Conservation (phyloP, 2,888 invertebrate genomes). For the Drosophila borborema region DNA sequence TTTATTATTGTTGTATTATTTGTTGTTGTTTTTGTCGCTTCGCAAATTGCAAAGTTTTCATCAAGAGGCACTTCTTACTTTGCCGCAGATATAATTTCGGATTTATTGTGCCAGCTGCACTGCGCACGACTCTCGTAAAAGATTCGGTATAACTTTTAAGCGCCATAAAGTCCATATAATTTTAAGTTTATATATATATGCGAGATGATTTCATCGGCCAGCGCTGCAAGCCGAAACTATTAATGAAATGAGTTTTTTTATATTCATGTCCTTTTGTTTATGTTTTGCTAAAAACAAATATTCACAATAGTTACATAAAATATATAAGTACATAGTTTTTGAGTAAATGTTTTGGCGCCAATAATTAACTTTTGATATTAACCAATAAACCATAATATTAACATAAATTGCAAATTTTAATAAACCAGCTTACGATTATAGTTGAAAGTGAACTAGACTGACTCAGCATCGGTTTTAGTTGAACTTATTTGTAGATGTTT, state of each 20-base stretch:
- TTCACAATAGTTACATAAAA: background rate
- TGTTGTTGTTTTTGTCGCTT: slow-evolving; percentile 21
- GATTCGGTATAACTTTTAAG: slow-evolving; percentile 50
- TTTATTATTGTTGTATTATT: slow-evolving; percentile 34
- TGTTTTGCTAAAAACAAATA: slow-evolving; percentile 1
- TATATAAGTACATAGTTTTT: too few species aligned
- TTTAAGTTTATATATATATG: slow-evolving; percentile 9
- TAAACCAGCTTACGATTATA: background rate
- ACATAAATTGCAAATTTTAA: background rate
- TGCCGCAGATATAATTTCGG: slow-evolving; percentile 50
- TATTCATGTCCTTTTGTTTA: background rate
- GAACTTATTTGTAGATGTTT: background rate
- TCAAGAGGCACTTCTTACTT: slow-evolving; percentile 38
- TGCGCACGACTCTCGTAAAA: slow-evolving; percentile 42
- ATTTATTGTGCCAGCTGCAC: slow-evolving; percentile 61
- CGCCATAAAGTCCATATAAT: slow-evolving; percentile 36
- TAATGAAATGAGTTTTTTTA: background rate
- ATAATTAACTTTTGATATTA: slow-evolving; percentile 2
- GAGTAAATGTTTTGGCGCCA: background rate
- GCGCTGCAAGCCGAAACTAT: background rate
- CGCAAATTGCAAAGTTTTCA: slow-evolving; percentile 59
- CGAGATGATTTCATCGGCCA: slow-evolving; percentile 29
- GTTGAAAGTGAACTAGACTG: background rate
- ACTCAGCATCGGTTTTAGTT: background rate
- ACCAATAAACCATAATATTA: background rate